These are phyloP conservation scores for Dasysyrphus albostriatus DNA, from an alignment of 2,888 invertebrate genomes.

Conservation along the genomic window DNA sequence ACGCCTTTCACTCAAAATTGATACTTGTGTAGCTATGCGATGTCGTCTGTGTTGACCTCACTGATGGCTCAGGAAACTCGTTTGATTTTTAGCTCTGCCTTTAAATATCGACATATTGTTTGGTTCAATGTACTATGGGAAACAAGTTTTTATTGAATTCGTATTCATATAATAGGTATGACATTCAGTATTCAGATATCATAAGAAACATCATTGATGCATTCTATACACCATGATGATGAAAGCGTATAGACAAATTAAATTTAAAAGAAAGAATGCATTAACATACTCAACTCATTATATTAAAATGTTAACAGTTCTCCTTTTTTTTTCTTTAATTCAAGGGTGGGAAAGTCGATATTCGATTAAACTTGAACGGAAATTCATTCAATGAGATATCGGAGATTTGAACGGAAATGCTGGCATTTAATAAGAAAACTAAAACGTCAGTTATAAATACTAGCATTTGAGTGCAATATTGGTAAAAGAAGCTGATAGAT, in stretches of 20 bases:
- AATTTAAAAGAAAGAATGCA: neutral
- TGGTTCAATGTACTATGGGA: slow-evolving; percentile 32
- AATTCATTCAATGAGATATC: neutral
- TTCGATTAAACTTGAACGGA: neutral
- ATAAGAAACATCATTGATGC: slow-evolving; percentile 32
- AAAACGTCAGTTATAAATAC: neutral
- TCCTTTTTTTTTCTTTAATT: neutral
- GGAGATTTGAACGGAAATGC: neutral
- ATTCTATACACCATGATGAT: slow-evolving; percentile 6
- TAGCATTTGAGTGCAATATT: neutral
- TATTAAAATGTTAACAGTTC: slow-evolving; percentile 2
- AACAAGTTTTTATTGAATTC: slow-evolving; percentile 26
- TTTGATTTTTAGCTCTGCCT: slow-evolving; percentile 5
- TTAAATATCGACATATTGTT: slow-evolving; percentile 8
- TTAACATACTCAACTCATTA: slow-evolving; percentile 9
- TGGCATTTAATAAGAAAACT: neutral
- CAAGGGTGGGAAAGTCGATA: neutral
- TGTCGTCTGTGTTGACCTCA: slow-evolving; percentile 1
- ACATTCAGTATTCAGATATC: slow-evolving; percentile 16
- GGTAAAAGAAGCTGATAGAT: no score
- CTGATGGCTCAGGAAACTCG: neutral
- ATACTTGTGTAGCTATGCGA: neutral
- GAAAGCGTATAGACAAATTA: slow-evolving; percentile 16
- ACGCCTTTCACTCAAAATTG: slow-evolving; percentile 28
- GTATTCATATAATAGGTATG: slow-evolving; percentile 3